Base-by-base conservation (phyloP, 2,797 vertebrate species). In the Chanos chanos region DNA sequence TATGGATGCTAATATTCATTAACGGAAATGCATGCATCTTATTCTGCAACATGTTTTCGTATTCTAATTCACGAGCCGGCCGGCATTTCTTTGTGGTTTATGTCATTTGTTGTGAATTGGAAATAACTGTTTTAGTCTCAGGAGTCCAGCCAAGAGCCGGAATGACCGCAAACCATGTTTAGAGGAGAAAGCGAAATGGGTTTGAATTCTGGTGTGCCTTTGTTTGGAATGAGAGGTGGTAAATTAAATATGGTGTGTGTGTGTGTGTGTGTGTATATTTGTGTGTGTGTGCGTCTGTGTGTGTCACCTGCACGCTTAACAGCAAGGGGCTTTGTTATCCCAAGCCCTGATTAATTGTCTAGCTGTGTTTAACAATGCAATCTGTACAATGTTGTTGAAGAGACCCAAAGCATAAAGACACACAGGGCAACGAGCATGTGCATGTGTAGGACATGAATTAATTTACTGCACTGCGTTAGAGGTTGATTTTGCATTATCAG, bases 351-450 rank as follows among this genome's bases (percentile, higher is more conserved):
- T 85, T 81, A 72, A 43, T 70, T 40, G 67, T 62, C 81, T 85
- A 85, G 87, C 84, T 83, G 77, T 72, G 76, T 76, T 56, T 86
- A 87, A 87, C 84, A 77, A 84, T 79, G 57, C 39, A 67, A 80
- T n/a, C 78, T 72, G 78, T 76, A 81, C 75, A 70, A 64, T 36
- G 68, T 58, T 74, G 74, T 19, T 59, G 66, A 64, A 75, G 68
- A 68, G 64, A 81, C 70, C 59, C 2, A 70, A 71, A 75, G 78
- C 83, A 82, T 71, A 78, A 70, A 59, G 61, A 67, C 31, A 66
- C 19, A 7, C 13, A 18, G 52, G 47, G 55, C 41, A 76, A 68
- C 30, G 41, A 51, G 52, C 33, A 5, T 22, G 34, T 31, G 33
- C 4, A 4, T 30, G 10, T 36, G 53, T n/a, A n/a, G n/a, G n/a